Evolutionary conservation across 30 jellyfish, hydroid and myxozoan genomes (phyloP).

Genomic region (Sanderia malayensis): DNA sequence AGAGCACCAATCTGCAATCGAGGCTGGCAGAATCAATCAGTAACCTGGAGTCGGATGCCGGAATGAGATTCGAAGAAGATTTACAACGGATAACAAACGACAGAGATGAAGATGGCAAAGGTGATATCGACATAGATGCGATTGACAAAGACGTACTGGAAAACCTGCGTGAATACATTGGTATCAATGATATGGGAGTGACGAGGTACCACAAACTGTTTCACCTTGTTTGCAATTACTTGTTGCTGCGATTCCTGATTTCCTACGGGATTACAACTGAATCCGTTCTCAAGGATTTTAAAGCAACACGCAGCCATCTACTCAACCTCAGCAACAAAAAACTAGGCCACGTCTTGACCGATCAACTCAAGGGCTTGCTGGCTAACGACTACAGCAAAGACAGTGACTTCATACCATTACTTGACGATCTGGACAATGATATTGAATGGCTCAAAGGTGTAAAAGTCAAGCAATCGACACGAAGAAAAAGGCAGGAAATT

Average conservation of each 20-base stretch:
- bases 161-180: slow-evolving; percentile 48
- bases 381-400: slow-evolving; percentile 46
- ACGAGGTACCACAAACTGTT: slow-evolving; percentile 54
- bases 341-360: slow-evolving; percentile 51
- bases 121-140: slow-evolving; percentile 41
- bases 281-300: slow-evolving; percentile 45
- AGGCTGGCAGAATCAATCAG: not conserved
- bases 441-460: slow-evolving; percentile 47
- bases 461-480: not conserved
- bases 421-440: slow-evolving; percentile 56
- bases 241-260: slow-evolving; percentile 43
- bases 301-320: slow-evolving; percentile 39
- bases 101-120: slow-evolving; percentile 5
- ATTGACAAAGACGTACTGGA: slow-evolving; percentile 53
- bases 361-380: slow-evolving; percentile 51
- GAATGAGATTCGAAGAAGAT: not conserved
- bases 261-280: slow-evolving; percentile 65
- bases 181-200: slow-evolving; percentile 55
- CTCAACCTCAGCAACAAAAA: slow-evolving; percentile 47
- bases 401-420: slow-evolving; percentile 34
- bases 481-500: slow-evolving; percentile 4
- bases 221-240: slow-evolving; percentile 54
- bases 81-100: not conserved
- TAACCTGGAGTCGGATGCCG: not conserved
- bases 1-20: too few relatives aligned